Conservation (phyloP, 2,888 invertebrate genomes). For the Hydropsyche betteni region DNA sequence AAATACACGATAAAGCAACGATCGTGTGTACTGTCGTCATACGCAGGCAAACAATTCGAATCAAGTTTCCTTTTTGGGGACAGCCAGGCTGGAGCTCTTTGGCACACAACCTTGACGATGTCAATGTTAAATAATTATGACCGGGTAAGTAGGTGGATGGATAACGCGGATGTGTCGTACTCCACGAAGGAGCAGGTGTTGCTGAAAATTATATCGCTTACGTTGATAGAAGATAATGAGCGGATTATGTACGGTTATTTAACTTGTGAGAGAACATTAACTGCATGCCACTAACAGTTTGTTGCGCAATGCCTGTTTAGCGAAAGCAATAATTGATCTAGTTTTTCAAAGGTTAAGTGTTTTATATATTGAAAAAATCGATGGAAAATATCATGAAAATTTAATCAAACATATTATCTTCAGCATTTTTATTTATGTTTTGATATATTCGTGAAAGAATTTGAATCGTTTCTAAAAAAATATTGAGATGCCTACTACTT, state of each 20-base stretch:
- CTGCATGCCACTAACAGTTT: too few species aligned
- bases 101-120: slow-evolving; percentile 43
- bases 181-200: slow-evolving; percentile 18
- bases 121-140: slow-evolving; percentile 47
- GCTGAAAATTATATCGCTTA: slow-evolving; percentile 6
- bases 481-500: too few species aligned
- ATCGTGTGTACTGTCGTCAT: background rate
- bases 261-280: too few species aligned
- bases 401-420: too few species aligned
- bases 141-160: slow-evolving; percentile 34
- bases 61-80: slow-evolving; percentile 33
- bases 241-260: slow-evolving; percentile 10
- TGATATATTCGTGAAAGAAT: too few species aligned
- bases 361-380: too few species aligned
- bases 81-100: slow-evolving; percentile 6
- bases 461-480: too few species aligned
- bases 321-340: too few species aligned
- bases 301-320: too few species aligned
- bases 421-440: too few species aligned
- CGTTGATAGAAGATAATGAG: slow-evolving; percentile 8
- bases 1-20: background rate
- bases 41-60: background rate
- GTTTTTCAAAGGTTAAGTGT: too few species aligned
- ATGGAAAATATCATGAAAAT: too few species aligned
- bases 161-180: slow-evolving; percentile 23